Conservation (phyloP, 2,888 invertebrate species). For the Zygaena filipendulae region DNA sequence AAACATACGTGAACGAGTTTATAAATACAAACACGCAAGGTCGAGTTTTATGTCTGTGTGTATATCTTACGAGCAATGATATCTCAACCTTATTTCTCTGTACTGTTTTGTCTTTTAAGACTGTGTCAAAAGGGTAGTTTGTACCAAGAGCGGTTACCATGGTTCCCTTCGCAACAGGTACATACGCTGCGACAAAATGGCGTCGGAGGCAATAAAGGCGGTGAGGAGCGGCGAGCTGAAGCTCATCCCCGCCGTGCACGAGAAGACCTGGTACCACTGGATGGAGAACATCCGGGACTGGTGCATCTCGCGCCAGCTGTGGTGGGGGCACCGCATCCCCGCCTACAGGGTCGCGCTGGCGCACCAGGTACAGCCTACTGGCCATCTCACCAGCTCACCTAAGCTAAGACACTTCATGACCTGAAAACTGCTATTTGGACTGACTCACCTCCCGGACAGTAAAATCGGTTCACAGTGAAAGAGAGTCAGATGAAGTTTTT, state of each 20-base stretch:
- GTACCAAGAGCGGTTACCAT: too few species aligned
- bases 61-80: too few species aligned
- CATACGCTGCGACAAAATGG: conserved; percentile 91
- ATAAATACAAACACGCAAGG: too few species aligned
- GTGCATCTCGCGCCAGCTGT: conserved; percentile 98
- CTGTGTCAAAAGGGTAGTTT: too few species aligned
- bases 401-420: too few species aligned
- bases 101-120: too few species aligned
- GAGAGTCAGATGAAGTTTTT: conserved; percentile 15
- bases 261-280: conserved; percentile 96
- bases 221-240: conserved; percentile 84
- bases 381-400: conserved; percentile 12
- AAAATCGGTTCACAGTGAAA: conserved; percentile 12
- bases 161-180: too few species aligned
- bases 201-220: conserved; percentile 81
- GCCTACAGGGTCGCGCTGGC: conserved; percentile 78
- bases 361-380: conserved; percentile 1
- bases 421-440: too few species aligned
- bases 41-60: too few species aligned
- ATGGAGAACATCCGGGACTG: conserved; percentile 97
- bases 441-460: too few species aligned
- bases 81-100: too few species aligned
- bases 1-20: too few species aligned
- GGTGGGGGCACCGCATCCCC: conserved; percentile 99
- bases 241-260: conserved; percentile 91